Evolutionary conservation across 2,113 vertebrate genomes (phyloP).

Genomic region (Halcyon senegalensis): DNA sequence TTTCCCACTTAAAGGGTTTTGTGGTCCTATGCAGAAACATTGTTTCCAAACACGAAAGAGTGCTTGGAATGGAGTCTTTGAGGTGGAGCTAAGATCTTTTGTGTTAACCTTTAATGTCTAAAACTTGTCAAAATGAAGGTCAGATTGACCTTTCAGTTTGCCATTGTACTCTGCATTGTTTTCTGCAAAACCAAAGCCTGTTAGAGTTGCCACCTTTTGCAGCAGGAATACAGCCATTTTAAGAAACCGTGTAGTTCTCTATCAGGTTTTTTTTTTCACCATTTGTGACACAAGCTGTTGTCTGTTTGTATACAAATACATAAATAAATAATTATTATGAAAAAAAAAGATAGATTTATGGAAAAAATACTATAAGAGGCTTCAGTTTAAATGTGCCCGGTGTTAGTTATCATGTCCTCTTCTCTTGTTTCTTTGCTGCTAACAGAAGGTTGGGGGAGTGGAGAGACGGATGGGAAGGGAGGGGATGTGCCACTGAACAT

Average conservation of each 20-base stretch:
- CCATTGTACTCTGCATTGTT: background rate
- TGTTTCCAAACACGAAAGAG: background rate
- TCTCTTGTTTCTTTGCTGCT: background rate
- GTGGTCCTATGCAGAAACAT: background rate
- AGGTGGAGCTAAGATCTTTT: background rate
- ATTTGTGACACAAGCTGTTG: background rate
- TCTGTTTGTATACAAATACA: background rate
- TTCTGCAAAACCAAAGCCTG: background rate
- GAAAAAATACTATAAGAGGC: background rate
- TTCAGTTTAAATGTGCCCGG: background rate
- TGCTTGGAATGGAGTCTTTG: background rate
- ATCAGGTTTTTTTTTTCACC: background rate
- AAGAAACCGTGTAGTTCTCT: background rate
- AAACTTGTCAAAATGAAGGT: conserved; percentile 22
- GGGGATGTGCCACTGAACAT: background rate
- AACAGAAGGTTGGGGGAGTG: background rate
- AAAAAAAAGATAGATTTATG: background rate
- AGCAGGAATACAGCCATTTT: background rate
- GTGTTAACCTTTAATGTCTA: conserved; percentile 18
- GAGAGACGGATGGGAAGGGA: background rate
- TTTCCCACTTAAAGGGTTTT: background rate
- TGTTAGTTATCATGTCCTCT: background rate
- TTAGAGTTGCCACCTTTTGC: background rate
- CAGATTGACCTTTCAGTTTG: conserved; percentile 21
- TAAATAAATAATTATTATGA: background rate